phyloP scores from a whole-genome alignment of 1,140 invertebrate species.

The Ips typographus region DNA sequence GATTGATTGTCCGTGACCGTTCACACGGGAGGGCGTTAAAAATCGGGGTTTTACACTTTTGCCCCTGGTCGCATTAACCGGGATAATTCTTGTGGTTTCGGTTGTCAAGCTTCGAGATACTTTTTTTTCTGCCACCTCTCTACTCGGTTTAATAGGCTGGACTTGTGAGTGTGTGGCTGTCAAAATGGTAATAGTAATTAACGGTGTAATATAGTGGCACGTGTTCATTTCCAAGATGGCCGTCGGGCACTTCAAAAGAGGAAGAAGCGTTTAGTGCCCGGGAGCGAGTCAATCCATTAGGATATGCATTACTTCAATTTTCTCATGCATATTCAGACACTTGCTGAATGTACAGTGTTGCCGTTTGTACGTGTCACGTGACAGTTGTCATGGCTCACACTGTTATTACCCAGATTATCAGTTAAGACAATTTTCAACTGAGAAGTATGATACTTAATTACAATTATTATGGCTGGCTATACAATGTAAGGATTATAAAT shows the following conservation, averaged over 20 bases:
- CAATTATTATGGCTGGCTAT: too few species aligned
- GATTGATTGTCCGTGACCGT: constrained; percentile 23
- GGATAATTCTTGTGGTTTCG: constrained; percentile 22
- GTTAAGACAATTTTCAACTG: too few species aligned
- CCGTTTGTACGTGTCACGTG: neutral
- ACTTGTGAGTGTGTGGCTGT: too few species aligned
- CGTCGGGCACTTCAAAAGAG: neutral
- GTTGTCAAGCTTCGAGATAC: neutral
- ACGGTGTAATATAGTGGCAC: neutral
- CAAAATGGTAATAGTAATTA: too few species aligned
- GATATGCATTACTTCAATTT: neutral
- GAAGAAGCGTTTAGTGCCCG: neutral
- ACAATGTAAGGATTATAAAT: too few species aligned
- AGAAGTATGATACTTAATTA: too few species aligned
- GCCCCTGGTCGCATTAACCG: constrained; percentile 2
- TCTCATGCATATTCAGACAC: neutral
- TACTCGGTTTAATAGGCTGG: too few species aligned
- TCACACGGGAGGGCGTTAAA: constrained; percentile 26
- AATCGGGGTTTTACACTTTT: constrained; percentile 22
- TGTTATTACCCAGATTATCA: too few species aligned
- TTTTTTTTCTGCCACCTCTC: too few species aligned
- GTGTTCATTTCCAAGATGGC: neutral
- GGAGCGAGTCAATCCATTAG: neutral
- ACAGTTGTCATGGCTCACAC: too few species aligned
- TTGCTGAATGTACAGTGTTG: neutral